A percentile compares a stretch with the other conserved stretches of the same genome.
These are phyloP conservation scores for Antedon mediterranea DNA, from an alignment of 53 echinoderm and acorn worm species.

Conservation along the genomic window DNA sequence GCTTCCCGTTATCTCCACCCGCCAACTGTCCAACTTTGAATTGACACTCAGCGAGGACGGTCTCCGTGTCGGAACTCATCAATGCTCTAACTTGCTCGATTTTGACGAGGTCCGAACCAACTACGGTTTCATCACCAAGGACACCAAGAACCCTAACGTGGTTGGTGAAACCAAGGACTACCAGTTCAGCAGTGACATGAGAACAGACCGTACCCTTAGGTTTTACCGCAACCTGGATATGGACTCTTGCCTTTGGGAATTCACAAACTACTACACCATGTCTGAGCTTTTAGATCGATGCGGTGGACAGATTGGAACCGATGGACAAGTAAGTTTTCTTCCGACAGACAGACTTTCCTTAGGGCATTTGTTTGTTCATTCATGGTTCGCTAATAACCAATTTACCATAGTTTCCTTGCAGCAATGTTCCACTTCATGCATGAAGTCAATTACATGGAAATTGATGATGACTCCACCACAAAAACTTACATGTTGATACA, in stretches of 20 bases:
- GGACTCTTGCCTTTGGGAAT: slow-evolving; percentile 97
- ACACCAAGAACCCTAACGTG: slow-evolving; percentile 96
- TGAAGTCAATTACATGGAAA: too few species aligned
- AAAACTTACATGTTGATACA: too few species aligned
- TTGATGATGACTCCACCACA: too few species aligned
- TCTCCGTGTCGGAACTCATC: slow-evolving; percentile 83
- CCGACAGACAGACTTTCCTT: too few species aligned
- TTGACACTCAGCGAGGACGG: slow-evolving; percentile 98
- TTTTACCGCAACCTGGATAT: slow-evolving; percentile 97
- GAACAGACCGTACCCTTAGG: slow-evolving; percentile 60
- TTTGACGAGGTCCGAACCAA: slow-evolving; percentile 63
- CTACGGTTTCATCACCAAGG: slow-evolving; percentile 86
- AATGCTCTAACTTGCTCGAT: slow-evolving; percentile 98
- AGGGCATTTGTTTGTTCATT: too few species aligned
- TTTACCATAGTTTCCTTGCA: too few species aligned
- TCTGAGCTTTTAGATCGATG: slow-evolving; percentile 84
- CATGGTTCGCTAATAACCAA: too few species aligned
- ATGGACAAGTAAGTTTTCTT: slow-evolving; percentile 82
- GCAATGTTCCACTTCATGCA: too few species aligned
- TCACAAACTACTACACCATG: slow-evolving; percentile 96
- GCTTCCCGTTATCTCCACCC: slow-evolving; percentile 94
- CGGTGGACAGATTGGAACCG: slow-evolving; percentile 84
- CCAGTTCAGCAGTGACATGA: slow-evolving; percentile 72
- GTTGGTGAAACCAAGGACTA: slow-evolving; percentile 82
- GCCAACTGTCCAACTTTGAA: slow-evolving; percentile 95